Evolutionary conservation across 1,140 invertebrate genomes (phyloP).

Genomic region (Lamellibrachia luymesi): DNA sequence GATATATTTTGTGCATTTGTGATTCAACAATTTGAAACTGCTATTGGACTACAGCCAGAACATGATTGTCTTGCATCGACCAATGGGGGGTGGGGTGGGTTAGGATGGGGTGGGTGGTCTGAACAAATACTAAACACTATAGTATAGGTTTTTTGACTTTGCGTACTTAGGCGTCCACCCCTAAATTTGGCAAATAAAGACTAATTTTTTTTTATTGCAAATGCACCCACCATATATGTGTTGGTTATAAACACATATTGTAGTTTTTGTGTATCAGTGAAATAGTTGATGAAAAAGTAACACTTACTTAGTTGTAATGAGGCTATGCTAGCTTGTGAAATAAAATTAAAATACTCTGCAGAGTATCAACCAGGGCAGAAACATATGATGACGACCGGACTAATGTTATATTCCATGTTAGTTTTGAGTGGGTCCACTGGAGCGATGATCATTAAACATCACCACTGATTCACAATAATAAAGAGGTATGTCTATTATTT

Average conservation of each 20-base stretch:
- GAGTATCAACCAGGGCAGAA: background rate
- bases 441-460: background rate
- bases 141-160: too few relatives aligned
- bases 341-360: background rate
- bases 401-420: background rate
- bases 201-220: background rate
- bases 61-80: background rate
- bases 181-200: background rate
- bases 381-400: background rate
- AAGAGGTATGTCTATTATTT: background rate
- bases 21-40: background rate
- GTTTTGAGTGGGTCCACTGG: background rate
- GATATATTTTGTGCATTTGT: background rate
- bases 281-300: background rate
- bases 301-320: too few relatives aligned
- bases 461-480: background rate
- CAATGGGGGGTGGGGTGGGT: background rate
- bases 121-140: too few relatives aligned
- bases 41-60: background rate
- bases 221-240: too few relatives aligned
- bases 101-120: too few relatives aligned
- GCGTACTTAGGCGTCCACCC: too few relatives aligned
- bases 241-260: background rate
- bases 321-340: background rate
- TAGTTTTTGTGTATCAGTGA: background rate